Conservation (phyloP, 2,113 vertebrate genomes). For the Siniperca knerii region DNA sequence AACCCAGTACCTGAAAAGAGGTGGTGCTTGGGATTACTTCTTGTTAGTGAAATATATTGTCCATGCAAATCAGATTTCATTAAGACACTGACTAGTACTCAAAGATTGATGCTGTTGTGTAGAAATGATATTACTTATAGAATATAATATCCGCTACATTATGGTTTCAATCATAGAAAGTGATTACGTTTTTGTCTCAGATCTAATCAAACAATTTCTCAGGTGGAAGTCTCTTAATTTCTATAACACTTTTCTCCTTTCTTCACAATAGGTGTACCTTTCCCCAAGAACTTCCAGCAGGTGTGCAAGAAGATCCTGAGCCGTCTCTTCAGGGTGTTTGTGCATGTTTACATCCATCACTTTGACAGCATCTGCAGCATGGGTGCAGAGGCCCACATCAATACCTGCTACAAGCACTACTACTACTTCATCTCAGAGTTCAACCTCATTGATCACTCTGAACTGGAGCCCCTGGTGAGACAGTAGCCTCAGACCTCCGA, state of each 20-base stretch:
- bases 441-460: constrained; percentile 93
- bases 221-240: background rate
- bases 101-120: background rate
- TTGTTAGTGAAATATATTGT: background rate
- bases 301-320: constrained; percentile 98
- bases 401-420: constrained; percentile 99
- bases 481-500: background rate
- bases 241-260: constrained; percentile 11
- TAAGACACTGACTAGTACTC: background rate
- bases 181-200: background rate
- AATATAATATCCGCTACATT: background rate
- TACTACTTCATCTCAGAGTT: constrained; percentile 98
- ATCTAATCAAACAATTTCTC: background rate
- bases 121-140: background rate
- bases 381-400: constrained; percentile 97
- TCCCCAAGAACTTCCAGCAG: constrained; percentile 98
- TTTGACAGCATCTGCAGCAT: constrained; percentile 96
- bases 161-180: background rate
- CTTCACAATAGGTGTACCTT: constrained; percentile 90
- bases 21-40: background rate
- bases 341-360: constrained; percentile 99
- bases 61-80: background rate
- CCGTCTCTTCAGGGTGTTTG: constrained; percentile 96
- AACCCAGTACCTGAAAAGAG: background rate
- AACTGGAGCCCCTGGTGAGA: constrained; percentile 96